phyloP scores from a whole-genome alignment of 1,140 invertebrate species.

The Frieseomelitta varia region DNA sequence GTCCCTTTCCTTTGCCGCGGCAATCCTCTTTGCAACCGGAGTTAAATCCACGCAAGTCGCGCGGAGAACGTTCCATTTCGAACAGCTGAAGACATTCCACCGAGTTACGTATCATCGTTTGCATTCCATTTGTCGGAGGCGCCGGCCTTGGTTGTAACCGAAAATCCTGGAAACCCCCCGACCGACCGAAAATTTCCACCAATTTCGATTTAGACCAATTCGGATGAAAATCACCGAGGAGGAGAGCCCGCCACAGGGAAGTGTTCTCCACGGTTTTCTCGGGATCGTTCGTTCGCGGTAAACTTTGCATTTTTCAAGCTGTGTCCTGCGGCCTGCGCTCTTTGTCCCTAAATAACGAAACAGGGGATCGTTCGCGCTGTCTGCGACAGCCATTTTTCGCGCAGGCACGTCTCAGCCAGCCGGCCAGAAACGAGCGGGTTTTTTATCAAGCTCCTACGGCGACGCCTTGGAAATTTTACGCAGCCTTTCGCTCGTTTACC shows the following conservation, averaged over 20 bases:
- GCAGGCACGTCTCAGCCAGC: background rate
- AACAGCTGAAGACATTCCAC: background rate
- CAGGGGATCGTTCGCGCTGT: background rate
- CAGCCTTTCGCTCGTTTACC: constrained; percentile 25
- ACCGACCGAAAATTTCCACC: background rate
- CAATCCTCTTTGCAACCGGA: constrained; percentile 17
- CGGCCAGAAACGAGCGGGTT: background rate
- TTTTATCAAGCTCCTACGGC: constrained; percentile 43
- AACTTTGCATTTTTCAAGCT: background rate
- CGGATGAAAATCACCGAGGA: background rate
- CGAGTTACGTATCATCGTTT: constrained; percentile 8
- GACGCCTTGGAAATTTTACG: constrained; percentile 54
- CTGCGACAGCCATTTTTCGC: constrained; percentile 3
- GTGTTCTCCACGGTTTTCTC: background rate
- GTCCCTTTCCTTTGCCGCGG: no score
- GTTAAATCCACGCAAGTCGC: constrained; percentile 4
- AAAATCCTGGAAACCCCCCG: background rate
- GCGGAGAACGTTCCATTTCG: background rate
- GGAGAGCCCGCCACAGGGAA: background rate
- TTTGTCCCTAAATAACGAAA: constrained; percentile 38
- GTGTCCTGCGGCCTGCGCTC: no score
- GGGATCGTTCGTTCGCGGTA: no score
- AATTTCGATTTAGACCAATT: no score
- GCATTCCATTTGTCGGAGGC: background rate
- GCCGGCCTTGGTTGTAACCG: background rate